Evolutionary conservation across 2,888 invertebrate species (phyloP).

Genomic region (Sinopyrophorus schimmeli): DNA sequence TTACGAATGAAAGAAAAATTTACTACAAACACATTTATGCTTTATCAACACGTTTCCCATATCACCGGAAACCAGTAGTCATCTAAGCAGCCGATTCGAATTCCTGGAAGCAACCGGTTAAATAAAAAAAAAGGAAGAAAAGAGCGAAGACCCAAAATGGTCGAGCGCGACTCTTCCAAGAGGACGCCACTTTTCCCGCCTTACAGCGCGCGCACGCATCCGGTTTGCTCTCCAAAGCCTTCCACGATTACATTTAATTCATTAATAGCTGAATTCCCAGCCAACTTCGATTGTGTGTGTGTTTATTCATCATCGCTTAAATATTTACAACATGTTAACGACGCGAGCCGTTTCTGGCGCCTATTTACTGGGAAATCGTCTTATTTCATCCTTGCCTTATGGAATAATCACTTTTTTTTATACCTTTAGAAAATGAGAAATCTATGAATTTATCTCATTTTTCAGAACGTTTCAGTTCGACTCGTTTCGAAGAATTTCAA

Average conservation of each 20-base stretch:
- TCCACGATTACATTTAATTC: slow-evolving; percentile 14
- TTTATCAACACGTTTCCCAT: neutral
- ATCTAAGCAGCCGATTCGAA: slow-evolving; percentile 12
- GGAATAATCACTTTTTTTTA: no score
- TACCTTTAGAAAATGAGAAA: no score
- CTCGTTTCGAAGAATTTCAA: no score
- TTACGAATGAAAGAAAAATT: neutral
- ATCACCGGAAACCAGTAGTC: slow-evolving; percentile 16
- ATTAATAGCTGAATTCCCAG: slow-evolving; percentile 22
- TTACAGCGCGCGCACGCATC: slow-evolving; percentile 27
- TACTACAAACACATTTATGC: no score
- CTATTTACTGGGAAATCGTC: slow-evolving; percentile 9
- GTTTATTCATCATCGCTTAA: neutral
- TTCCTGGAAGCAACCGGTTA: slow-evolving; percentile 15
- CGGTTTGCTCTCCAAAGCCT: slow-evolving; percentile 15
- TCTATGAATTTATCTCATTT: no score
- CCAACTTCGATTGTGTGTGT: slow-evolving; percentile 8
- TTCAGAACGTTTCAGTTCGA: no score
- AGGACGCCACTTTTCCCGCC: slow-evolving; percentile 39
- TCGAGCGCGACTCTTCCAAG: slow-evolving; percentile 47
- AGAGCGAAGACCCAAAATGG: no score
- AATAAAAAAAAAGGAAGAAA: slow-evolving; percentile 49
- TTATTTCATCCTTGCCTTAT: no score
- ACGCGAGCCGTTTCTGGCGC: slow-evolving; percentile 4
- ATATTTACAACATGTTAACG: neutral